Base-by-base conservation (phyloP, 2,888 invertebrate genomes). In the Diogma glabrata region DNA sequence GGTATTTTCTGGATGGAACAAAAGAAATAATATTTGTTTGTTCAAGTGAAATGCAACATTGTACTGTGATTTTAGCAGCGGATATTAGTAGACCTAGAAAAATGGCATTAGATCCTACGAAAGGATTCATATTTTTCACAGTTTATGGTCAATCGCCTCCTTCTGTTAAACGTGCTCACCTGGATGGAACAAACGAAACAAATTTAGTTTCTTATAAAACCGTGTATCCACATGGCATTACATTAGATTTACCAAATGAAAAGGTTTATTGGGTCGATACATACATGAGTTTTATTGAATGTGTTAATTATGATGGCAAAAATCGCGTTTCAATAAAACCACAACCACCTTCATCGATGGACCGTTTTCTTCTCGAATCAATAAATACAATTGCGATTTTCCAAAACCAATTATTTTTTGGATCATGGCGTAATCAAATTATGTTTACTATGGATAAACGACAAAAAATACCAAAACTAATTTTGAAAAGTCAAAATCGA, bases 221-320 rank as follows among this genome's bases (percentile, higher is more conserved):
- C 54, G 84, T 87, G 56, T 87, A 87, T 70, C 88, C 88, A 1
- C 76, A 78, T 58, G 83, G 83, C 52, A 73, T 88, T 26, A 73
- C 84, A 16, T 74, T 85, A 49, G 89, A 90, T 71, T 76, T 78
- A 57, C 78, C 86, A 30, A 77, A 77, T 49, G 74, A 79, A 60
- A 75, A 77, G 61, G 75, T 88, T 19, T 88, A 85, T 69, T 88
- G 87, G 87, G 80, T 82, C 51, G 90, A 90, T 69, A 78, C 80
- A 7, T 87, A 85, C 69, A 74, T 87, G 60, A 87, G 87, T 71
- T 80, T 79, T 60, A 77, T 90, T 5, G 87, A 89, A 69, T 74
- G 84, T 54, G 78, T 84, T 19, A 80, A 86, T 71, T 90, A 89
- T 67, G 75, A 83, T 63, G 89, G 88, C 9, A 69, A 69, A 14